These are phyloP conservation scores for Saxidomus purpurata DNA, from an alignment of 1,140 invertebrate species.

Conservation along the genomic window DNA sequence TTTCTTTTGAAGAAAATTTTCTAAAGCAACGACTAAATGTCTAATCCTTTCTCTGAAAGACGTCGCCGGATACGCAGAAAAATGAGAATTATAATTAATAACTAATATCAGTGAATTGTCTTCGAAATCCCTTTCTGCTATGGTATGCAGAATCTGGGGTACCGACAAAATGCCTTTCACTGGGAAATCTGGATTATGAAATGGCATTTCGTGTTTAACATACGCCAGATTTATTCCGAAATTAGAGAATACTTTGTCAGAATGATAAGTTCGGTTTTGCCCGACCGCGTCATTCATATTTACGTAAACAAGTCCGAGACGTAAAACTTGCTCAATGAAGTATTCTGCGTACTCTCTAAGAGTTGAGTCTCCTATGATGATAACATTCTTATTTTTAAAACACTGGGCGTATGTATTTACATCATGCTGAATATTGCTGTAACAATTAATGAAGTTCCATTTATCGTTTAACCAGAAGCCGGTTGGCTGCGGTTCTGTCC, in stretches of 20 bases:
- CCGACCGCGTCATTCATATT: background rate
- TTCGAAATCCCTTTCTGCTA: background rate
- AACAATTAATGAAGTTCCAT: slow-evolving; percentile 43
- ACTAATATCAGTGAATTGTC: slow-evolving; percentile 9
- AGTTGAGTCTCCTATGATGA: slow-evolving; percentile 48
- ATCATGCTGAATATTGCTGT: background rate
- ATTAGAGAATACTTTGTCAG: slow-evolving; percentile 14
- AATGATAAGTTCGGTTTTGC: slow-evolving; percentile 2
- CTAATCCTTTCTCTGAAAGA: background rate
- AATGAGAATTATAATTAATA: slow-evolving; percentile 40
- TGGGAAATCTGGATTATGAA: slow-evolving; percentile 31
- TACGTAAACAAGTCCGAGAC: background rate
- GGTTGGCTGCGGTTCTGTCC: background rate
- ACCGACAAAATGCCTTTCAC: background rate
- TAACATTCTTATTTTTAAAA: slow-evolving; percentile 35
- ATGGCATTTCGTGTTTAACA: slow-evolving; percentile 59
- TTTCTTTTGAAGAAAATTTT: slow-evolving; percentile 1
- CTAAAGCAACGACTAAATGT: background rate
- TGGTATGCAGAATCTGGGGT: background rate
- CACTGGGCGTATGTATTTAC: slow-evolving; percentile 4
- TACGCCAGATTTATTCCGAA: slow-evolving; percentile 41
- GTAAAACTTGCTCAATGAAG: slow-evolving; percentile 21
- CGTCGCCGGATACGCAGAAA: slow-evolving; percentile 13
- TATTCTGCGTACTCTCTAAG: slow-evolving; percentile 42
- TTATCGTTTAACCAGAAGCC: slow-evolving; percentile 42